Evolutionary conservation across 1,140 invertebrate species (phyloP), one percentile per base, ranked within the genome.

Genomic region (Magallana angulata): DNA sequence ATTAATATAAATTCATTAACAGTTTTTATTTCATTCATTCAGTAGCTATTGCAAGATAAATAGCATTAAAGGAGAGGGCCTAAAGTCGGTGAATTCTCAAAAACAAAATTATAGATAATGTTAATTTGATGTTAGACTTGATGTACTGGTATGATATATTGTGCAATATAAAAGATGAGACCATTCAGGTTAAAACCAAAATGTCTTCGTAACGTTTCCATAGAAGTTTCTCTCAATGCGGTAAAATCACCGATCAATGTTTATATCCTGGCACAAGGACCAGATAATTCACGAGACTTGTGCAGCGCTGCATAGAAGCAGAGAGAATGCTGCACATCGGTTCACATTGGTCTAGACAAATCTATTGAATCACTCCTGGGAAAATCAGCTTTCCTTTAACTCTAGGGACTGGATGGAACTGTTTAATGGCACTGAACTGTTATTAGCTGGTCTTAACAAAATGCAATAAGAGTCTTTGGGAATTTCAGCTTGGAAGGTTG

Each of bases 311-410:
- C 60, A 62, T 62, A 48, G 36, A 48, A 48, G 36, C 60, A 76
- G 68, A 24, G 11, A 71, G 11, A 30, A 82, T 82, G 56, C 80
- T 82, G 57, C 81, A 82, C 68, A 36, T 30, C 18, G 3, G 68
- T 76, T 30, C 81, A 82, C 18, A 36, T 30, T 30, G 0, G 68
- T 76, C 68, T 76, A 76, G 68, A 76, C 68, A 76, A 76, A 76
- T 76, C 68, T 30, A 24, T 30, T 30, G 24, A 24, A 76, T 24
- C 68, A 14, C 18, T 30, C 36, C 5, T 48, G 36, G 36, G 36
- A 48, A 48, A 30, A 24, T 11, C 60, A 62, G 60, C 18, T 30
- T 30, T 76, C 68, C 68, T 76, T 11, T 76, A 48, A 76, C 36
- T 76, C 3, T 76, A 7, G 9, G 18, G 68, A 76, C 68, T 18